Evolutionary conservation across 2,113 vertebrate species (phyloP).

Genomic region (Lethenteron reissneri): DNA sequence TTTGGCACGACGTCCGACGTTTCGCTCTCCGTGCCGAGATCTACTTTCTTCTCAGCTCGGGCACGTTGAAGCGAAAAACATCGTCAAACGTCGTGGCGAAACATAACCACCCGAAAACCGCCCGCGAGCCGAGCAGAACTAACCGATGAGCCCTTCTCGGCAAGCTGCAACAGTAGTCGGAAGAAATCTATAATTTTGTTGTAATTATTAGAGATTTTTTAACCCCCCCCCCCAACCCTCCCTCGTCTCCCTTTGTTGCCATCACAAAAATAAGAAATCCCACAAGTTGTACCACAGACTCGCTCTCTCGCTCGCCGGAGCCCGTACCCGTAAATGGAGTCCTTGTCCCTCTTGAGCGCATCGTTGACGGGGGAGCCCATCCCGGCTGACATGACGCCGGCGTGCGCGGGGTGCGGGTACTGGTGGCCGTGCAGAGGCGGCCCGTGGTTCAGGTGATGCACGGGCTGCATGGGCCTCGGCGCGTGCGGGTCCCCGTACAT

Average conservation of each 20-base stretch:
- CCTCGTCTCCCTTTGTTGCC: conserved; percentile 11
- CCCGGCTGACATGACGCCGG: conserved; percentile 80
- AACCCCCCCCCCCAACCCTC: too few species aligned
- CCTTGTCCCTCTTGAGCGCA: conserved; percentile 98
- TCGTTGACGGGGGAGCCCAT: conserved; percentile 97
- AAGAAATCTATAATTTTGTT: too few species aligned
- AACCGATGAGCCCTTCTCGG: too few species aligned
- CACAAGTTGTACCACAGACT: conserved; percentile 9
- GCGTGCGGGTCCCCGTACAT: conserved; percentile 97
- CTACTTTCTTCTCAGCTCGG: too few species aligned
- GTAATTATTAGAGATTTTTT: too few species aligned
- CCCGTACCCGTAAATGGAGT: conserved; percentile 96
- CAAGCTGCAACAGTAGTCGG: too few species aligned
- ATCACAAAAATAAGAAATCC: conserved; percentile 8
- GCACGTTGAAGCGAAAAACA: too few species aligned
- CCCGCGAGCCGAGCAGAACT: too few species aligned
- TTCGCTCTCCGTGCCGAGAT: too few species aligned
- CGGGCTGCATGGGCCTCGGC: conserved; percentile 84
- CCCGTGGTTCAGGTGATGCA: conserved; percentile 85
- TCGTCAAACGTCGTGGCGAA: too few species aligned
- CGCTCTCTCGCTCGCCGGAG: conserved; percentile 14
- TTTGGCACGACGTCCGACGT: too few species aligned
- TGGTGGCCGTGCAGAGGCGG: conserved; percentile 88
- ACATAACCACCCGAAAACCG: too few species aligned
- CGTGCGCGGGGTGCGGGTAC: conserved; percentile 81